phyloP scores from a whole-genome alignment of 2,888 invertebrate genomes.

The Macrostomum cliftonense region DNA sequence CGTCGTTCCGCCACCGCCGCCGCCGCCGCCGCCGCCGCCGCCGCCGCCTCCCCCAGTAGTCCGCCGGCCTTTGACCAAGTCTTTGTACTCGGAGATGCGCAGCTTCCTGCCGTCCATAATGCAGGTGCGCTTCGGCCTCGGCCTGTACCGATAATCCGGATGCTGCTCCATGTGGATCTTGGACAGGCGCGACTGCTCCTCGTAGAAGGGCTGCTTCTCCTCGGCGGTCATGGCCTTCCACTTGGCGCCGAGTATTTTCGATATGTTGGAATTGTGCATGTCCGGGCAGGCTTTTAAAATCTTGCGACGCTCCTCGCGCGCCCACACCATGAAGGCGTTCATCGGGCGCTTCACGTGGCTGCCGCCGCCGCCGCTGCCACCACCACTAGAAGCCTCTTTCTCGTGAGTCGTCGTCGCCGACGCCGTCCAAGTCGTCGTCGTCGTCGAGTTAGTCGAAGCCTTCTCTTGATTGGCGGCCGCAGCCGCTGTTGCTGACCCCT shows the following conservation, averaged over 20 bases:
- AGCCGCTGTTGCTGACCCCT: no score
- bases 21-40: no score
- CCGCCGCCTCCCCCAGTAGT: no score
- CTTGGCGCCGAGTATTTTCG: slow-evolving; percentile 79
- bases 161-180: slow-evolving; percentile 98
- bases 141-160: slow-evolving; percentile 70
- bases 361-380: no score
- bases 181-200: slow-evolving; percentile 86
- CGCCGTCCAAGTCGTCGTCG: no score
- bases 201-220: slow-evolving; percentile 96
- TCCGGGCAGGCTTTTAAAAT: slow-evolving; percentile 96
- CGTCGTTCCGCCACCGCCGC: no score
- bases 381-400: no score
- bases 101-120: slow-evolving; percentile 98
- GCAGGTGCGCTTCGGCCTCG: slow-evolving; percentile 90
- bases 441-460: no score
- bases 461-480: no score
- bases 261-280: slow-evolving; percentile 99
- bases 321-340: slow-evolving; percentile 99
- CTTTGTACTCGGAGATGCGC: slow-evolving; percentile 93
- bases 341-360: slow-evolving; percentile 88
- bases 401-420: no score
- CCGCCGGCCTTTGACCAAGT: slow-evolving; percentile 42
- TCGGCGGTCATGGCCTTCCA: slow-evolving; percentile 98
- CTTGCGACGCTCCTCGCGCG: slow-evolving; percentile 89